phyloP scores from a whole-genome alignment of 2,797 vertebrate species.

The Esox masquinongy region DNA sequence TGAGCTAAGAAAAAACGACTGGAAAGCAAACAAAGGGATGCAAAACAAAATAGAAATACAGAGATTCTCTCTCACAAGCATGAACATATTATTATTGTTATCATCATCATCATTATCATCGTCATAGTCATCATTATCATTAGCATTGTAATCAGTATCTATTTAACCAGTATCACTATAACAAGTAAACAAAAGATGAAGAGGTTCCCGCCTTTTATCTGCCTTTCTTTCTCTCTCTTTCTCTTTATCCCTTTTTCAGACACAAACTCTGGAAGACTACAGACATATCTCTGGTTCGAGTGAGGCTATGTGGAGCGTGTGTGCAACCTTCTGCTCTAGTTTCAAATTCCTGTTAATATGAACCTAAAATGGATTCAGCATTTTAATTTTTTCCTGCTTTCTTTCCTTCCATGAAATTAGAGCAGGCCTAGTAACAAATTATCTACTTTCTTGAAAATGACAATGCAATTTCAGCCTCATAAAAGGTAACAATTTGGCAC shows the following conservation, averaged over 20 bases:
- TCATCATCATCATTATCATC: slow-evolving; percentile 5
- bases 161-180: slow-evolving; percentile 54
- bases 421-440: background rate
- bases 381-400: background rate
- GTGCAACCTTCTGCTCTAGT: slow-evolving; percentile 7
- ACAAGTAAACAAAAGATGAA: slow-evolving; percentile 62
- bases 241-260: slow-evolving; percentile 15
- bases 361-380: background rate
- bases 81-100: background rate
- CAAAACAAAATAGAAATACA: slow-evolving; percentile 37
- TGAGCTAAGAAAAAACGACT: slow-evolving; percentile 46
- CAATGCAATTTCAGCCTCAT: slow-evolving; percentile 64
- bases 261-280: slow-evolving; percentile 73
- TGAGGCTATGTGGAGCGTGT: background rate
- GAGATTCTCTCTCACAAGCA: slow-evolving; percentile 45
- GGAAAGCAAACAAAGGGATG: slow-evolving; percentile 42
- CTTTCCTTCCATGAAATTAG: background rate
- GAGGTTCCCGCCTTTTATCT: slow-evolving; percentile 70
- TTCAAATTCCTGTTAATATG: slow-evolving; percentile 53
- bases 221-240: slow-evolving; percentile 18
- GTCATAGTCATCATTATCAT: slow-evolving; percentile 33
- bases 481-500: slow-evolving; percentile 72
- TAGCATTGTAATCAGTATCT: slow-evolving; percentile 38
- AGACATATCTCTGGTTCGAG: slow-evolving; percentile 35
- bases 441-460: background rate